A percentile compares a stretch with the other conserved stretches of the same genome.
These are phyloP conservation scores for Tenthredo notha DNA, from an alignment of 2,888 invertebrate genomes.

Conservation along the genomic window DNA sequence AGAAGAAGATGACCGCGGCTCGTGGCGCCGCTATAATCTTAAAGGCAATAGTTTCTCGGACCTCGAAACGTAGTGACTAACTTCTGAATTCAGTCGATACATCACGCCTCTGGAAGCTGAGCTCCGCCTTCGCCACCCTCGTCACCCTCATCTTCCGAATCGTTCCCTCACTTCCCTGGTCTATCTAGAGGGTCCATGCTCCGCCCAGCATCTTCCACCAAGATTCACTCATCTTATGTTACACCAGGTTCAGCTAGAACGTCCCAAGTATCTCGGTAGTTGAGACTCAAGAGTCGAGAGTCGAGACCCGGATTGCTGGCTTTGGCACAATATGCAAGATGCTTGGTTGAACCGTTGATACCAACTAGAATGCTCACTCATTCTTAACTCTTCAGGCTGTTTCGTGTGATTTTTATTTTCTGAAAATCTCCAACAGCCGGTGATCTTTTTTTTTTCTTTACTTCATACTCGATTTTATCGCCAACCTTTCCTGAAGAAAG, in stretches of 20 bases:
- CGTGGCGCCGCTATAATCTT: constrained; percentile 62
- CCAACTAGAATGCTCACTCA: no score
- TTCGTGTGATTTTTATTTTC: no score
- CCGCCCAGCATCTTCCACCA: constrained; percentile 66
- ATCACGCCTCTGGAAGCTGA: constrained; percentile 73
- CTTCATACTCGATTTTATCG: no score
- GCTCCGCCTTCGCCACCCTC: constrained; percentile 72
- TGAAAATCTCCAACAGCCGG: no score
- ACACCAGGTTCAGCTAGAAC: background rate
- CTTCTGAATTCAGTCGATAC: constrained; percentile 74
- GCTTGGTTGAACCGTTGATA: no score
- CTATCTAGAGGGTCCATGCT: constrained; percentile 61
- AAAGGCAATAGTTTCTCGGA: constrained; percentile 15
- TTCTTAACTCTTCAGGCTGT: no score
- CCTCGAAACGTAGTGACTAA: constrained; percentile 48
- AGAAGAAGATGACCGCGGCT: background rate
- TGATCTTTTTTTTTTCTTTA: no score
- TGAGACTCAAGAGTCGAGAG: background rate
- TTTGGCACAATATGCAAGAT: no score
- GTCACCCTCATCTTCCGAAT: constrained; percentile 25
- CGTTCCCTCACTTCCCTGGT: constrained; percentile 9
- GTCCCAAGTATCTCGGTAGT: background rate
- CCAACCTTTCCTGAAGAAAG: no score
- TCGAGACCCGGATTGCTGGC: no score
- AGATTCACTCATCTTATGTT: constrained; percentile 53